Evolutionary conservation across 2,113 vertebrate species (phyloP), one percentile per base, ranked within the genome.

Genomic region (Lagopus leucura): DNA sequence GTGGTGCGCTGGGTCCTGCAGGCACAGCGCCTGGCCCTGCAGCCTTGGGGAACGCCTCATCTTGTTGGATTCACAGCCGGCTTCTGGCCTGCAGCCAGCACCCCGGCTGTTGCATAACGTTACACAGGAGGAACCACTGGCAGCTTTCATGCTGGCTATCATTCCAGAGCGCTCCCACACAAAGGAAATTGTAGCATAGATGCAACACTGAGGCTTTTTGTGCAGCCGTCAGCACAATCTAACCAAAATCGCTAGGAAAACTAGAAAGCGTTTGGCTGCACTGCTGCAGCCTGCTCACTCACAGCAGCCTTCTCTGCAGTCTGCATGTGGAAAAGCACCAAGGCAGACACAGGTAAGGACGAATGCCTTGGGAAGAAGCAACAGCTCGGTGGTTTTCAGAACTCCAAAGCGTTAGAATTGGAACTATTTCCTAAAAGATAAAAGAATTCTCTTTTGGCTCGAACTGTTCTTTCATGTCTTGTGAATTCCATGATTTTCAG

Each of bases 151-250:
- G 90, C 83, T 95, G 96, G 94, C 92, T 84, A 88, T 94, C 74
- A 24, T 96, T 97, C 92, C 91, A 81, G 74, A 95, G 93, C 92
- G 84, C 95, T 93, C 92, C 95, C 90, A 92, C 93, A 89, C 95
- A 96, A 92, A 95, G 92, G 91, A 92, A 96, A 92, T 79, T 78
- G 90, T 96, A 95, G 61, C 13, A 27, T 89, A 52, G 57, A 90
- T 69, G 82, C 72, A 93, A 89, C 69, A 89, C 47, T 77, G 82
- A 95, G 87, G 69, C 25, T 89, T 95, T 94, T 96, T 92, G 70
- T 86, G 90, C 88, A 5, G 22, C 42, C 52, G 80, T 95, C 89
- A 88, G 67, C 88, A 73, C 69, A 86, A 93, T 85, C 78, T 94
- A 83, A 91, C 92, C 92, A 89, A 52, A 83, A 61, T 32, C 34